These are phyloP conservation scores for Colletes collaris DNA, from an alignment of 2,888 invertebrate species.

Conservation along the genomic window DNA sequence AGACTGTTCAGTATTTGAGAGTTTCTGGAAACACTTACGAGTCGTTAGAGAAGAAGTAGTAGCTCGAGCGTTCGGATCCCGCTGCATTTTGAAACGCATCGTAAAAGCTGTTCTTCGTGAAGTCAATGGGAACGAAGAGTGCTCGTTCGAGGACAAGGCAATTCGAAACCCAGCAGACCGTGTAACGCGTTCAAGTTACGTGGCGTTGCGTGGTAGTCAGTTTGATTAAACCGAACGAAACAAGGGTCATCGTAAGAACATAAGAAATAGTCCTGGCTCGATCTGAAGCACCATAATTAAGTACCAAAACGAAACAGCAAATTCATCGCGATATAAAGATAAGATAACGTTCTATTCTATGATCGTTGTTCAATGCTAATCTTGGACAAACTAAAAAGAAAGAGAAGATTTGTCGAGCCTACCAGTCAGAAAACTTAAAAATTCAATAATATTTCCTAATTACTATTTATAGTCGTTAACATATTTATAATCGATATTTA, in stretches of 20 bases:
- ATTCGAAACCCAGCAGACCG: slow-evolving; percentile 16
- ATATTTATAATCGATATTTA: too few species aligned
- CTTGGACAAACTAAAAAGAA: too few species aligned
- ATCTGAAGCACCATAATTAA: slow-evolving; percentile 47
- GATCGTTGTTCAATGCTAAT: too few species aligned
- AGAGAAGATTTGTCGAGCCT: too few species aligned
- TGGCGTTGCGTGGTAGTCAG: slow-evolving; percentile 22
- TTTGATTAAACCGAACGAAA: slow-evolving; percentile 40
- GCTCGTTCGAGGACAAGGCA: slow-evolving; percentile 10
- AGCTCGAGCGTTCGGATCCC: background rate
- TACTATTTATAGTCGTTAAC: too few species aligned
- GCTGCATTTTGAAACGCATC: background rate
- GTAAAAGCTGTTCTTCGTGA: slow-evolving; percentile 10
- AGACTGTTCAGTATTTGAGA: background rate
- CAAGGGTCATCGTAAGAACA: slow-evolving; percentile 26
- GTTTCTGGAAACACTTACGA: slow-evolving; percentile 42
- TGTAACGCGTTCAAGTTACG: slow-evolving; percentile 21
- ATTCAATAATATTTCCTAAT: too few species aligned
- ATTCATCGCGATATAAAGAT: slow-evolving; percentile 1
- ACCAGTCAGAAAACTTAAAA: too few species aligned
- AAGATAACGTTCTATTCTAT: too few species aligned
- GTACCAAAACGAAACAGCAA: slow-evolving; percentile 36
- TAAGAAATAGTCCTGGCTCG: slow-evolving; percentile 34
- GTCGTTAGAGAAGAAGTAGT: background rate
- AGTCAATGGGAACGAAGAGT: slow-evolving; percentile 21